These are phyloP conservation scores for Ceratotherium simum DNA, from an alignment of 2,113 vertebrate genomes.

Conservation along the genomic window DNA sequence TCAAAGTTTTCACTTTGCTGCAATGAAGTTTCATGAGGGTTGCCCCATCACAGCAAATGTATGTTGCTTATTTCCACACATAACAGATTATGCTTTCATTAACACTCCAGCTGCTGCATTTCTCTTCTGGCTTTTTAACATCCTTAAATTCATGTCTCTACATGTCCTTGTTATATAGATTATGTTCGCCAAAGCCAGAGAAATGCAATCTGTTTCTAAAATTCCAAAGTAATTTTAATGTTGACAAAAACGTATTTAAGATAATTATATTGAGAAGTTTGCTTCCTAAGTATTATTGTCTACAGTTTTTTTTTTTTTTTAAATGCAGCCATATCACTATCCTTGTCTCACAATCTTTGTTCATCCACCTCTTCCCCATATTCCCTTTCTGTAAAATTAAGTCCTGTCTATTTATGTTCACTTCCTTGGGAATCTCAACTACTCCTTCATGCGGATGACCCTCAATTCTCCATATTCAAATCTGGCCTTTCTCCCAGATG, in stretches of 20 bases:
- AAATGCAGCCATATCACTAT: background rate
- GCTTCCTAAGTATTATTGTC: background rate
- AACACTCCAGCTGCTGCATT: conserved; percentile 52
- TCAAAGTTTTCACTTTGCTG: conserved; percentile 60
- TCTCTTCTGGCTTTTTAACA: conserved; percentile 50
- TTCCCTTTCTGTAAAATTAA: background rate
- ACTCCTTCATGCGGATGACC: background rate
- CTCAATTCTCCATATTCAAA: background rate
- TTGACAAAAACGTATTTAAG: background rate
- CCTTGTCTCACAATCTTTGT: background rate
- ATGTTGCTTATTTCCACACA: conserved; percentile 64
- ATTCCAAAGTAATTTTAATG: background rate
- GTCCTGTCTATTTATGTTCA: background rate
- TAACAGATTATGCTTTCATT: conserved; percentile 62
- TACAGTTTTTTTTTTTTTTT: background rate
- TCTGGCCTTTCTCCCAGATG: background rate
- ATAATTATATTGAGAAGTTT: background rate
- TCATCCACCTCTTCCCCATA: background rate
- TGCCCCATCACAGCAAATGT: conserved; percentile 41
- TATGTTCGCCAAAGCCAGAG: background rate
- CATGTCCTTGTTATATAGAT: background rate
- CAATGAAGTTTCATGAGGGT: conserved; percentile 28
- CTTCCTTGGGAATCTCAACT: background rate
- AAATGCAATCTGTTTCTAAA: conserved; percentile 21
- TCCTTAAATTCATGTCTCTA: background rate